A percentile compares a stretch with the other conserved stretches of the same genome.
Evolutionary conservation across 1,140 invertebrate genomes (phyloP).

Genomic region (Frieseomelitta varia): DNA sequence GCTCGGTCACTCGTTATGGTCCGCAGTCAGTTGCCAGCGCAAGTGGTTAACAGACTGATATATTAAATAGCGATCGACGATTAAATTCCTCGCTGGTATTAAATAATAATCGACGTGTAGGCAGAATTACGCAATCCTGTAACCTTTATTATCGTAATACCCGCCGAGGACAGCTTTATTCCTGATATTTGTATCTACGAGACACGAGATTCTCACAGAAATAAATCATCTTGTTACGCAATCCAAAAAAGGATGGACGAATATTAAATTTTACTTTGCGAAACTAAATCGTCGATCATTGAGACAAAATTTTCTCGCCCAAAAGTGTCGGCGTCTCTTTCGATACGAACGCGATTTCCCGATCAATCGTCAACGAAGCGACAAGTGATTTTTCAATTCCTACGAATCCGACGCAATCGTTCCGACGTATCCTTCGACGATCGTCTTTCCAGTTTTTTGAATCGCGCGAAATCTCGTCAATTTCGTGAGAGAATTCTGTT

Average conservation of each 20-base stretch:
- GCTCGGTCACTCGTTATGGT: too few species aligned
- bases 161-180: not conserved
- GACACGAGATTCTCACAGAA: not conserved
- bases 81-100: not conserved
- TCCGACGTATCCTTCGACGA: not conserved
- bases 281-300: not conserved
- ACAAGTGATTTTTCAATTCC: too few species aligned
- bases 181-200: not conserved
- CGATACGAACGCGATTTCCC: not conserved
- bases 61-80: too few species aligned
- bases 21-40: too few species aligned
- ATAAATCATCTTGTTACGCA: slow-evolving; percentile 16
- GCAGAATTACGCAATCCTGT: not conserved
- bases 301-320: too few species aligned
- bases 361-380: too few species aligned
- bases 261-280: not conserved
- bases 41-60: too few species aligned
- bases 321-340: not conserved
- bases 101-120: slow-evolving; percentile 18
- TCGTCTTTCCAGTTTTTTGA: too few species aligned
- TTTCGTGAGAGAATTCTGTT: not conserved
- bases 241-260: not conserved
- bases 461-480: too few species aligned
- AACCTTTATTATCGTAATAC: slow-evolving; percentile 15
- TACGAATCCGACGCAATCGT: too few species aligned